These are phyloP conservation scores for Petrocephalus schoutedeni DNA, from an alignment of 2,797 vertebrate species.

Conservation along the genomic window DNA sequence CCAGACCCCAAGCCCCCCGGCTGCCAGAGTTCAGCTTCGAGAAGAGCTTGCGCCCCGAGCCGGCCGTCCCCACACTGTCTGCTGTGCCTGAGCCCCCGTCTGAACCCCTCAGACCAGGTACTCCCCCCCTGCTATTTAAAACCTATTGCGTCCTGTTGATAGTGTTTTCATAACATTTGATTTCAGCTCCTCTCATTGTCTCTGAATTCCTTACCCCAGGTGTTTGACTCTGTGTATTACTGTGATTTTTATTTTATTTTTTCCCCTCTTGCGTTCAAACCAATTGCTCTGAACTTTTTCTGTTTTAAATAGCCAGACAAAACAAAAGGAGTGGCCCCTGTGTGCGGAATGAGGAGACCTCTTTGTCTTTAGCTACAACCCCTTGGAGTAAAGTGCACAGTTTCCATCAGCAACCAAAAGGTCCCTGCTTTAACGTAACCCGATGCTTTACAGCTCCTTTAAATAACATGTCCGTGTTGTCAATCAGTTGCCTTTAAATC, in stretches of 20 bases:
- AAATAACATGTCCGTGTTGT: background rate
- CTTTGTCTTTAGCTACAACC: constrained; percentile 1
- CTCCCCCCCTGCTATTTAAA: background rate
- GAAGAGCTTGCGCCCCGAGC: constrained; percentile 52
- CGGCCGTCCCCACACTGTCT: constrained; percentile 18
- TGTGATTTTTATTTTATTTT: background rate
- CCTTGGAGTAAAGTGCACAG: constrained; percentile 23
- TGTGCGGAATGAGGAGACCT: background rate
- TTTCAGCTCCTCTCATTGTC: background rate
- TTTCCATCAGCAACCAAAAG: constrained; percentile 16
- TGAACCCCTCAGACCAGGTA: constrained; percentile 37
- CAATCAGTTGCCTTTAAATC: constrained; percentile 10
- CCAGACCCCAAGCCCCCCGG: constrained; percentile 84
- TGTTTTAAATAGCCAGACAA: background rate
- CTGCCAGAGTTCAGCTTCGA: constrained; percentile 77
- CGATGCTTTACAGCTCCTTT: background rate
- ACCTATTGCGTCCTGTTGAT: background rate
- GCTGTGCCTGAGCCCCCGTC: constrained; percentile 49
- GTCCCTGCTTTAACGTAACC: background rate
- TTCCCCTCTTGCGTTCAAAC: background rate
- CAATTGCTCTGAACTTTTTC: constrained; percentile 15
- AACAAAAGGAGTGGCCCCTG: background rate
- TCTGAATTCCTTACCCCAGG: background rate
- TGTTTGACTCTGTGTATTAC: constrained; percentile 12
- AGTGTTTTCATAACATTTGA: background rate